A percentile compares a stretch with the other conserved stretches of the same genome.
phyloP scores from a whole-genome alignment of 64 coral and sea anemone genomes.

The Astreopora myriophthalma region DNA sequence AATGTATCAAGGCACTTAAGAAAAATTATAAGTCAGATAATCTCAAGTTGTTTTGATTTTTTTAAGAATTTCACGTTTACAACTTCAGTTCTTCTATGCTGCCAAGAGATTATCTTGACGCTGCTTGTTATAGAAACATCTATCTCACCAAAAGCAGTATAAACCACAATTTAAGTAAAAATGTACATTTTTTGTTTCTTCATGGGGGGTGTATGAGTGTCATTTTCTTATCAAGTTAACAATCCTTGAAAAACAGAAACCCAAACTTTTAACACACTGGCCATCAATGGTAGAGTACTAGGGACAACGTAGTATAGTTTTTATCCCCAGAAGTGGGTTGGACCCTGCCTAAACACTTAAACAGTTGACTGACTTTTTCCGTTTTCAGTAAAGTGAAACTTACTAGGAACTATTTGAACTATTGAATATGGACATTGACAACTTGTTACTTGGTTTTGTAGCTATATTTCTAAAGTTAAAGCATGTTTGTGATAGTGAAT shows the following conservation, averaged over 20 bases:
- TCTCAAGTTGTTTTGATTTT: neutral
- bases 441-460: too few species aligned
- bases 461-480: too few species aligned
- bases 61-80: neutral
- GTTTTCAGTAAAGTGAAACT: too few species aligned
- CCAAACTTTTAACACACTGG: conserved; percentile 3
- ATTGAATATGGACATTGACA: too few species aligned
- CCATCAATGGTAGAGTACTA: neutral
- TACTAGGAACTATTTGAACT: too few species aligned
- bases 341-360: neutral
- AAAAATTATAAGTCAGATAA: conserved; percentile 12
- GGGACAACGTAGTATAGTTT: conserved; percentile 2
- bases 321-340: conserved; percentile 7
- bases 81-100: conserved; percentile 4
- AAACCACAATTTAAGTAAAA: conserved; percentile 9
- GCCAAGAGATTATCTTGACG: too few species aligned
- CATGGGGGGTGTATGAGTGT: neutral
- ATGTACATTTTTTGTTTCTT: neutral
- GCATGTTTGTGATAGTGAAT: too few species aligned
- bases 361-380: neutral
- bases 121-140: conserved; percentile 7
- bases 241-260: conserved; percentile 7
- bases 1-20: neutral
- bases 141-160: neutral
- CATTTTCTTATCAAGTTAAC: conserved; percentile 6